These are phyloP conservation scores for Tautogolabrus adspersus DNA, from an alignment of 2,113 vertebrate genomes.

Conservation along the genomic window DNA sequence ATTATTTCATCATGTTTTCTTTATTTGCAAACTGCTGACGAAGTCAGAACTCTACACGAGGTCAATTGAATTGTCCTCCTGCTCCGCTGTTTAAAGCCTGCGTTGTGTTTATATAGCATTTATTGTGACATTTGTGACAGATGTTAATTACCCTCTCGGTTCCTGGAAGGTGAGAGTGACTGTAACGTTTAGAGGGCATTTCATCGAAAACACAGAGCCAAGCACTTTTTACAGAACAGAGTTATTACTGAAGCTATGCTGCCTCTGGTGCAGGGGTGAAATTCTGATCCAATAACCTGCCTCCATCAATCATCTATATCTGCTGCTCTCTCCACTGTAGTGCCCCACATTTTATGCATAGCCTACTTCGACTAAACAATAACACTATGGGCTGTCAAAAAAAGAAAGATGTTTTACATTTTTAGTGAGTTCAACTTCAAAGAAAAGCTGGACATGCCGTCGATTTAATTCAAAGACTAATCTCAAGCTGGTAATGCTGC, in stretches of 20 bases:
- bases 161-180: constrained; percentile 30
- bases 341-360: constrained; percentile 42
- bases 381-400: background rate
- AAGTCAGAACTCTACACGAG: constrained; percentile 35
- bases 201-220: constrained; percentile 60
- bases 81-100: constrained; percentile 35
- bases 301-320: constrained; percentile 67
- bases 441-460: too few relatives aligned
- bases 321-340: background rate
- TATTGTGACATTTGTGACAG: constrained; percentile 74
- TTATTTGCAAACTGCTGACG: constrained; percentile 58
- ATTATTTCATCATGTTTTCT: constrained; percentile 14
- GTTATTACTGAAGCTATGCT: constrained; percentile 49
- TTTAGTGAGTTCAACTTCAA: too few relatives aligned
- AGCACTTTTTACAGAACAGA: constrained; percentile 66
- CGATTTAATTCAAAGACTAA: too few relatives aligned
- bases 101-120: constrained; percentile 78
- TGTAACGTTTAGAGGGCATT: constrained; percentile 42
- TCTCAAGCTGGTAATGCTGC: too few relatives aligned
- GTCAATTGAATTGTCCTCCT: constrained; percentile 62
- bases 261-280: constrained; percentile 22
- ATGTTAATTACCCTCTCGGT: constrained; percentile 78
- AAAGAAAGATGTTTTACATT: background rate
- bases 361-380: background rate
- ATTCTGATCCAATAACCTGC: constrained; percentile 9